Percentiles rank a stretch among this genome's conserved stretches.
These are phyloP conservation scores for Trochalopteron elliotii DNA, from an alignment of 2,113 vertebrate genomes.

Conservation along the genomic window DNA sequence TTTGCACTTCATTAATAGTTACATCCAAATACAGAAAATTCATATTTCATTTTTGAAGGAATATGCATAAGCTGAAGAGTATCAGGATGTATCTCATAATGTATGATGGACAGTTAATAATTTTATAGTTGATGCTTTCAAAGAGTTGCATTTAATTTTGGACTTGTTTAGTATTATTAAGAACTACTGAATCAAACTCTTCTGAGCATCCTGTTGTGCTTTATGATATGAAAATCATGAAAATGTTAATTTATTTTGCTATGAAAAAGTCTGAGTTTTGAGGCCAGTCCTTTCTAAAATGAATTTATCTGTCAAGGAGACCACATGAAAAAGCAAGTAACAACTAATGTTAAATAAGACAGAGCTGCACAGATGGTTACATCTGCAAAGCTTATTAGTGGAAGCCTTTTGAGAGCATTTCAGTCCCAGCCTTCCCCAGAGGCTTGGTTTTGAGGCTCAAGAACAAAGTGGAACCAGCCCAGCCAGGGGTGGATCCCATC, in stretches of 20 bases:
- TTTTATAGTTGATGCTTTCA: not conserved
- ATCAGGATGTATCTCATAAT: not conserved
- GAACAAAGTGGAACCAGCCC: not conserved
- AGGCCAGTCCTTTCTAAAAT: not conserved
- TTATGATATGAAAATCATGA: not conserved
- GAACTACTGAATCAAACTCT: not conserved
- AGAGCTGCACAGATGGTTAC: not conserved
- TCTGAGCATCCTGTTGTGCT: not conserved
- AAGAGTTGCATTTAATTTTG: not conserved
- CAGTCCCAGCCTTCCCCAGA: not conserved
- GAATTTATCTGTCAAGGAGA: not conserved
- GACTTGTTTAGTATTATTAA: not conserved
- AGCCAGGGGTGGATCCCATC: not conserved
- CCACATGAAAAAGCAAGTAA: not conserved
- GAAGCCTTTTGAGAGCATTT: not conserved
- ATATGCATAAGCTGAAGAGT: not conserved
- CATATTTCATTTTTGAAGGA: not conserved
- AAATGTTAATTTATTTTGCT: not conserved
- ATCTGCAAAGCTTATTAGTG: not conserved
- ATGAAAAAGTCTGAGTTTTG: not conserved
- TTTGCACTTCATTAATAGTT: not conserved
- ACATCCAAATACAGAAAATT: not conserved
- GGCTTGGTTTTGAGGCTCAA: not conserved
- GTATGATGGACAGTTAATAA: not conserved
- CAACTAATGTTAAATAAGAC: not conserved